Base-by-base conservation (phyloP, 2,113 vertebrate genomes). In the Macquaria australasica region DNA sequence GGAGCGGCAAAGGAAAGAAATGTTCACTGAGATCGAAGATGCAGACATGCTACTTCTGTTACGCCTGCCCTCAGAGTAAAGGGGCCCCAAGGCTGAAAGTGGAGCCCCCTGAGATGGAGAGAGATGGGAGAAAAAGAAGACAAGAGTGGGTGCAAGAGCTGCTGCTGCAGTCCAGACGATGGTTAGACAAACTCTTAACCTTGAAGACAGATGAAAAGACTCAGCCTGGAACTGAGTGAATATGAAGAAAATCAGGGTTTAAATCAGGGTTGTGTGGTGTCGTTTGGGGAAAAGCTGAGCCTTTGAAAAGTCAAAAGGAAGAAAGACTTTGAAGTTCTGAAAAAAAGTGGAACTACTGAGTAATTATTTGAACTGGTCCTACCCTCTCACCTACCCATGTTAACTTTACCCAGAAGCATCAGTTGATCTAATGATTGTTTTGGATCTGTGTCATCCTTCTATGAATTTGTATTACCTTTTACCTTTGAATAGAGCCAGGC, bases 181-280 rank as follows among this genome's bases (percentile, higher is more conserved):
- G 72, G 85, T 85, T 73, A 67, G 74, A 80, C 79, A 90, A 89
- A 84, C 82, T 75, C 60, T 83, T 79, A 81, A 87, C 82, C 82
- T 87, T 86, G 43, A 71, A 77, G 81, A 78, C 73, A 64, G 79
- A 87, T 86, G 41, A 91, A 89, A 92, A 87, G 87, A 85, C 70
- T 81, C 77, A 71, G 73, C 76, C 53, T 18, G 59, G 64, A 85
- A 71, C 85, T 31, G 51, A 82, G 80, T 15, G 76, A 89, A 68
- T 34, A 73, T 39, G 74, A 55, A 59, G 43, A 64, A 85, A 84
- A 77, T 79, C 62, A 41, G 41, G 73, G 69, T 83, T 83, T 84
- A 64, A 88, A 89, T 85, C 62, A 78, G 70, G 48, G 77, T 58
- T 75, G 64, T 78, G 43, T 68, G 63, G 18, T 67, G 68, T 64